A percentile compares a stretch with the other conserved stretches of the same genome.
phyloP scores from a whole-genome alignment of 2,888 invertebrate species.

The Acrocyrtus sp. region DNA sequence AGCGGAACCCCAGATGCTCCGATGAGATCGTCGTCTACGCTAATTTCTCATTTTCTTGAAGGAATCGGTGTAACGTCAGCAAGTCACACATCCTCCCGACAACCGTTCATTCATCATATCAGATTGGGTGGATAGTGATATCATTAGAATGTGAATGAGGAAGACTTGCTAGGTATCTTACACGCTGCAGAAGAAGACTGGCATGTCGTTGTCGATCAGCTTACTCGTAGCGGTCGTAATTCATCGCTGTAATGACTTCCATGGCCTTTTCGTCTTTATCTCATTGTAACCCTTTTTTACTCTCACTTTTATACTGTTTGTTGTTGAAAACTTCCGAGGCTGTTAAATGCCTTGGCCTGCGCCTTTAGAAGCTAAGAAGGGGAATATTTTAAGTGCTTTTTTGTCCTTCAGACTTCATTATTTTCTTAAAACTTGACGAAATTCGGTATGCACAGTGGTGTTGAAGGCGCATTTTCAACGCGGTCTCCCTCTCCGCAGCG shows the following conservation, averaged over 20 bases:
- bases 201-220: conserved; percentile 12
- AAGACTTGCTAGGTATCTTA: no score
- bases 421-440: conserved; percentile 36
- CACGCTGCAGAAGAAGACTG: background rate
- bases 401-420: conserved; percentile 42
- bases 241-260: conserved; percentile 18
- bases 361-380: background rate
- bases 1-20: conserved; percentile 32
- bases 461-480: conserved; percentile 31
- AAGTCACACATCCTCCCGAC: conserved; percentile 19
- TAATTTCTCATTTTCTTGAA: conserved; percentile 29
- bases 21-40: background rate
- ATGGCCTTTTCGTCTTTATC: conserved; percentile 36
- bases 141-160: no score
- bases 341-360: conserved; percentile 35
- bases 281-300: conserved; percentile 31
- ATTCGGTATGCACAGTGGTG: conserved; percentile 28
- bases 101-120: conserved; percentile 33
- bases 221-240: background rate
- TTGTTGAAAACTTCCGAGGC: conserved; percentile 34
- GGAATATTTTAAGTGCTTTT: conserved; percentile 15
- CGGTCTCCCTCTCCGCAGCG: no score
- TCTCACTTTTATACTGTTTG: conserved; percentile 14
- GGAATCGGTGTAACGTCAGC: conserved; percentile 1
- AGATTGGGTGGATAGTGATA: no score